phyloP scores from a whole-genome alignment of 2,113 vertebrate species.

The Tetrao urogallus region DNA sequence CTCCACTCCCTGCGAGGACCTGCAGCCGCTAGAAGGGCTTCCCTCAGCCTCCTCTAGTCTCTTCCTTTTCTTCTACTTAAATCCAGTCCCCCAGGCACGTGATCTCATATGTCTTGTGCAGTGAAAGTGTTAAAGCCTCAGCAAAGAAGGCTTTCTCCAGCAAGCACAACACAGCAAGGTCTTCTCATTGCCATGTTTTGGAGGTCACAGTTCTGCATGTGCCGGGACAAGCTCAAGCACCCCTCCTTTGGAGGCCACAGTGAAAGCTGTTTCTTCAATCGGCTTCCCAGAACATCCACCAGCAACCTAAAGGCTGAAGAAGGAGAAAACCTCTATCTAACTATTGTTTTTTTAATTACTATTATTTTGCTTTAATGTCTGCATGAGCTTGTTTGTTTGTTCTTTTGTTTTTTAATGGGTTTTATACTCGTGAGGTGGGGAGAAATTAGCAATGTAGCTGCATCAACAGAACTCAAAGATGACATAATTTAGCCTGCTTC shows the following conservation, averaged over 20 bases:
- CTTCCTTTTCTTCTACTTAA: neutral
- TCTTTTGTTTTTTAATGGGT: neutral
- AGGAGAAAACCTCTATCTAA: neutral
- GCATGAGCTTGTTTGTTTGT: neutral
- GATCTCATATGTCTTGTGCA: neutral
- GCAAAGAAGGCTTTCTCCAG: neutral
- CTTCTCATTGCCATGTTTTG: accelerated
- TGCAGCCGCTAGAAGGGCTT: neutral
- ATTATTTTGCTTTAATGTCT: neutral
- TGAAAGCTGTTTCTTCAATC: neutral
- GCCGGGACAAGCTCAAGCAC: accelerated
- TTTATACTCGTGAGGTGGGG: neutral
- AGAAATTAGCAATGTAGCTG: neutral
- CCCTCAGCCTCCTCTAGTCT: neutral
- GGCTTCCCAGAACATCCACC: accelerated
- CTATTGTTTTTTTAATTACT: neutral
- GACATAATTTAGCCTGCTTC: neutral
- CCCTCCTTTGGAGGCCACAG: neutral
- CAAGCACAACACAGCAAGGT: neutral
- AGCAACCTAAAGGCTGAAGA: neutral
- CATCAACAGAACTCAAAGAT: neutral
- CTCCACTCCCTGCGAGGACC: neutral
- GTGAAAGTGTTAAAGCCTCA: neutral
- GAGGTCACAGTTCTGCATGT: neutral
- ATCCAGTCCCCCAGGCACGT: neutral